Conservation (phyloP, 2,797 vertebrate genomes). For the Knipowitschia caucasica region DNA sequence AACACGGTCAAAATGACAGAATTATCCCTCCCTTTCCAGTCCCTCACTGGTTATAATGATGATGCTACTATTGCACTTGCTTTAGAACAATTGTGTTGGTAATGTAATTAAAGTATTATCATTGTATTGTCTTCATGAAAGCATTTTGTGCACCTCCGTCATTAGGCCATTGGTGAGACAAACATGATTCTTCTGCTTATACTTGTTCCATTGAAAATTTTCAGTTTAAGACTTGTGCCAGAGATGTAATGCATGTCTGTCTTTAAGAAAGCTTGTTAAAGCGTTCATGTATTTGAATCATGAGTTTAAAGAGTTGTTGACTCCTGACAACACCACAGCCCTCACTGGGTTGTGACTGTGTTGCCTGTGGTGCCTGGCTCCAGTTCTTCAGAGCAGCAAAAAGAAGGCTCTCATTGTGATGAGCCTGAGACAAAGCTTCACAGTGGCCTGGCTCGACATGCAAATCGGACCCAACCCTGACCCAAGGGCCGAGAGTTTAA, state of each 20-base stretch:
- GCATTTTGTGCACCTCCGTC: too few species aligned
- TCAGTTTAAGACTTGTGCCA: conserved; percentile 70
- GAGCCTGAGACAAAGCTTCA: conserved; percentile 52
- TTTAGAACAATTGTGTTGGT: too few species aligned
- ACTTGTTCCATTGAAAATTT: too few species aligned
- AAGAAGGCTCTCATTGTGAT: conserved; percentile 61
- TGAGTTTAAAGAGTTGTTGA: neutral
- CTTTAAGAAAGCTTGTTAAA: conserved; percentile 22
- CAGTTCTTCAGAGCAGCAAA: conserved; percentile 24
- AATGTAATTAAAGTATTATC: too few species aligned
- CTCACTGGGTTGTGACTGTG: conserved; percentile 11
- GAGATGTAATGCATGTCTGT: conserved; percentile 51
- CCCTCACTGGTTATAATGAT: too few species aligned
- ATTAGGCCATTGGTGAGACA: too few species aligned
- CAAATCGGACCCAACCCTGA: conserved; percentile 56
- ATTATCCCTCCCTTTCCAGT: too few species aligned
- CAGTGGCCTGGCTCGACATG: conserved; percentile 54
- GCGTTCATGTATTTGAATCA: neutral
- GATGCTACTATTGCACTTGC: too few species aligned
- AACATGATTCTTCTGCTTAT: too few species aligned
- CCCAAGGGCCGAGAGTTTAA: conserved; percentile 24
- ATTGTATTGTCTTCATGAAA: too few species aligned
- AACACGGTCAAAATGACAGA: too few species aligned
- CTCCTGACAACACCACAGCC: neutral
- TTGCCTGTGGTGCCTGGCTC: conserved; percentile 21